Percentiles rank a stretch among this genome's conserved stretches.
phyloP scores from a whole-genome alignment of 2,113 vertebrate species.

The Emydura subglobosa region DNA sequence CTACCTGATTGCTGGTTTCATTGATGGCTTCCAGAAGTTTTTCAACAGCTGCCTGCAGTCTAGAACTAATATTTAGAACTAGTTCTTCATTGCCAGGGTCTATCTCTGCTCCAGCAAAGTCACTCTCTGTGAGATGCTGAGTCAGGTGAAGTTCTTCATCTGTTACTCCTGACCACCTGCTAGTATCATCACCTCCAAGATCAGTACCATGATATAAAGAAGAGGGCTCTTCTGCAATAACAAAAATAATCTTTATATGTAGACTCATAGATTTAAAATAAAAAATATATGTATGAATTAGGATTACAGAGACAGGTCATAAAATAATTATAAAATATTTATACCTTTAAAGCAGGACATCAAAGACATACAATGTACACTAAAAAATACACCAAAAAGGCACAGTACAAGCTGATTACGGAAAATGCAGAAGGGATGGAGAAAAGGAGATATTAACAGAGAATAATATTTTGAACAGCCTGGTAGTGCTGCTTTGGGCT shows the following conservation, averaged over 20 bases:
- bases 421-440: conserved; percentile 44
- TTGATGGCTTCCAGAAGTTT: conserved; percentile 92
- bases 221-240: conserved; percentile 68
- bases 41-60: conserved; percentile 91
- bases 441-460: conserved; percentile 68
- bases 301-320: neutral
- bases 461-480: neutral
- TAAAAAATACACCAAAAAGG: conserved; percentile 41
- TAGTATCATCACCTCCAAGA: conserved; percentile 61
- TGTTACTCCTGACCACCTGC: conserved; percentile 77
- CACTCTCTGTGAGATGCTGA: conserved; percentile 79
- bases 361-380: conserved; percentile 20
- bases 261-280: neutral
- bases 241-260: conserved; percentile 4
- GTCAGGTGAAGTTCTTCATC: conserved; percentile 83
- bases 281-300: neutral
- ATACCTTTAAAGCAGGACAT: neutral
- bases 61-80: conserved; percentile 85
- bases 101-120: conserved; percentile 79
- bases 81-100: conserved; percentile 88
- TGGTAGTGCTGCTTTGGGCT: neutral
- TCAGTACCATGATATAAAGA: conserved; percentile 70
- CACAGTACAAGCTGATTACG: conserved; percentile 21
- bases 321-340: neutral
- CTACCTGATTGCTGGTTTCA: conserved; percentile 91